Base-by-base conservation (phyloP, 2,113 vertebrate species). In the Microtus montanus region DNA sequence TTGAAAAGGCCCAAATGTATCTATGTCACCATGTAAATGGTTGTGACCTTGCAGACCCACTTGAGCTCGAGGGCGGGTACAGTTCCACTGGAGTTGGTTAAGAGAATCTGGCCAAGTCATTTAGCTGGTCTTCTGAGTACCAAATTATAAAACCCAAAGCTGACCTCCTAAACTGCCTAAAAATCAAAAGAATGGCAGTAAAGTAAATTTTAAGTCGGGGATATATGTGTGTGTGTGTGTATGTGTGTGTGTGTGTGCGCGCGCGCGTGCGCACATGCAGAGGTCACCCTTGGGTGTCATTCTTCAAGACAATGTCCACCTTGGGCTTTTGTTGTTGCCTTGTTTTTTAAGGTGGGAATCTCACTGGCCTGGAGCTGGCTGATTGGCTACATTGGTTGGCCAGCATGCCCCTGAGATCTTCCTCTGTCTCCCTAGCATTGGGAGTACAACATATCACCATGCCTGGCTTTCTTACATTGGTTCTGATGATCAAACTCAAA, bases 251-350 rank as follows among this genome's bases (percentile, higher is more conserved):
- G 24, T 19, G 28, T 19, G 47, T 2, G 14, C 19, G 47, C 2
- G 7, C 2, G 12, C 5, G 8, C 19, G 2, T 5, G 66, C 7
- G 11, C 8, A 30, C 14, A 28, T 4, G 26, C 15, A 49, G 41
- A 49, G 64, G 64, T 68, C 64, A 49, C 9, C 30, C 30, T 68
- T 70, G 41, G 22, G 41, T 68, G 44, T 8, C 30, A n/a, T 86
- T 86, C 17, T 33, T 86, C 28, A 66, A 44, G 11, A 86, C 22
- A 63, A 20, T 66, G 63, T 47, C 61, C 28, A 22, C 78, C 19
- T 85, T 66, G 41, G 28, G 9, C 6, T 66, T 52, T 47, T 64
- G 61, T 28, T 44, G 26, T 19, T 64, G 38, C 82, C 33, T 49
- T 86, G 41, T 26, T 24, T 44, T 68, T n/a, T 49, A 30, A 70